Base-by-base conservation (phyloP, 2,113 vertebrate genomes). In the Hippocampus mohnikei region DNA sequence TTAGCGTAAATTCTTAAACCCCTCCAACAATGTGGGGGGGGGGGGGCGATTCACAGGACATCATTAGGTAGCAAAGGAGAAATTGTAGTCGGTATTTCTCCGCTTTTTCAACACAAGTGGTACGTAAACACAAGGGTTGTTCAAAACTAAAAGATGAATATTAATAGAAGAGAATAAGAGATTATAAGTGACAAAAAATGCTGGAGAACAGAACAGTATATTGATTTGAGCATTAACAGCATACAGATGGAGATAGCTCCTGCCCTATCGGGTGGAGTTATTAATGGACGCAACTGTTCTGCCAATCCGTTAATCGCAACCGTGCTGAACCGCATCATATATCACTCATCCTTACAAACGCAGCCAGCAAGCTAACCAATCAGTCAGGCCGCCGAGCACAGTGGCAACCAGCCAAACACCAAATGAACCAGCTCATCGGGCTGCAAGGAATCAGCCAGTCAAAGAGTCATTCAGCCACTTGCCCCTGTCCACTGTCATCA, bases 1-100 rank as follows among this genome's bases (percentile, higher is more conserved):
- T 91, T 90, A 89, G 87, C 84, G 86, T 81, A 78, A 84, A 90
- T 83, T 88, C 84, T 85, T 84, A 71, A 66, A 75, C 84, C 87
- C 85, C 85, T 73, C 79, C 75, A 85, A 86, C 88, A 79, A 70
- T 77, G 85, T 84, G 87, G 86, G 86, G 87, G n/a, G n/a, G n/a
- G 87, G n/a, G n/a, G n/a, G n/a, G n/a, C 80, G 83, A 87, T 84
- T 88, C 75, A 84, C 79, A 85, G 60, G 44, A 84, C 78, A 79
- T 85, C 72, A 78, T 71, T 82, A 75, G 67, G 67, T 72, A 67
- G 72, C 16, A 20, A 71, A 75, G 72, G 62, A 67, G 84, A 82
- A 46, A 23, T 59, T 75, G 75, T 56, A n/a, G 70, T 64, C 64
- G 81, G 71, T 25, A 65, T 65, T 27, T 27, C 15, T 74, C 70